Evolutionary conservation across 2,113 vertebrate species (phyloP).

Genomic region (Campylomormyrus numenius): DNA sequence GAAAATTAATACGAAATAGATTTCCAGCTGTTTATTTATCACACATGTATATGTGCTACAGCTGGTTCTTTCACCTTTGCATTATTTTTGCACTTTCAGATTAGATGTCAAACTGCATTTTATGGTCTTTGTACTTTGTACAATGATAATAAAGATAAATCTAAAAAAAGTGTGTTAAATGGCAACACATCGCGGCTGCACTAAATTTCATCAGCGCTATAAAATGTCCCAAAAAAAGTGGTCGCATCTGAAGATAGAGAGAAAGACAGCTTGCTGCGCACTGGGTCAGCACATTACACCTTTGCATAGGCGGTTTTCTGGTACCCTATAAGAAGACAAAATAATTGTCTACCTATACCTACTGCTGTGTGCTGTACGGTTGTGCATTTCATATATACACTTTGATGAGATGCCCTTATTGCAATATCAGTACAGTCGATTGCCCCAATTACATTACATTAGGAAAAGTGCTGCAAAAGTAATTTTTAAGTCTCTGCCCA

Average conservation of each 20-base stretch:
- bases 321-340: not conserved
- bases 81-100: too few species aligned
- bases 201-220: too few species aligned
- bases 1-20: not conserved
- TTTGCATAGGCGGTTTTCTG: not conserved
- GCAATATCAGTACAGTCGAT: not conserved
- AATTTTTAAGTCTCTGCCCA: not conserved
- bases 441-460: not conserved
- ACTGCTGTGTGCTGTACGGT: not conserved
- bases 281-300: not conserved
- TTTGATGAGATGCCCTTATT: not conserved
- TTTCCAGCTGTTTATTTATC: not conserved
- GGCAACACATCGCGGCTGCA: too few species aligned
- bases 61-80: too few species aligned
- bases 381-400: not conserved
- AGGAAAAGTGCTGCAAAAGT: not conserved
- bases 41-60: not conserved
- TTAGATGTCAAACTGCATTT: too few species aligned
- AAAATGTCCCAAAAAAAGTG: too few species aligned
- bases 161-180: too few species aligned
- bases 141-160: too few species aligned
- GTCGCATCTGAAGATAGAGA: too few species aligned
- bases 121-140: too few species aligned
- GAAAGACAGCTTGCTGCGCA: too few species aligned
- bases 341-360: not conserved